Evolutionary conservation across 2,113 vertebrate species (phyloP).

Genomic region (Silurus meridionalis): DNA sequence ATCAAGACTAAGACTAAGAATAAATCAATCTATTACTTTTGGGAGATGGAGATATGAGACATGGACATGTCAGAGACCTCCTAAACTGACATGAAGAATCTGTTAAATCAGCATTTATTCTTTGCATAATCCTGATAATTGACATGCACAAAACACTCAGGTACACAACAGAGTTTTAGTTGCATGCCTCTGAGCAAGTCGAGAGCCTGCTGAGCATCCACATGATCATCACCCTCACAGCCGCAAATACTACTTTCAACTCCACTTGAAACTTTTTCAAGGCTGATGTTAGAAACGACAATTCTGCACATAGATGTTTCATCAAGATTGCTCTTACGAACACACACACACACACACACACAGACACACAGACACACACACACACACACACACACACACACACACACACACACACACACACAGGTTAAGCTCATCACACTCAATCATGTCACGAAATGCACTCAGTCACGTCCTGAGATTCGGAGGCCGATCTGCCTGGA

Average conservation of each 20-base stretch:
- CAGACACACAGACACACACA: neutral
- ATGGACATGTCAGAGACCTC: neutral
- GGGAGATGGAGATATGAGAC: too few relatives aligned
- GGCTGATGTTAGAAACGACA: neutral
- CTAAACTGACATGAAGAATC: neutral
- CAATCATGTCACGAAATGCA: constrained; percentile 13
- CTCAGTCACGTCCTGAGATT: constrained; percentile 25
- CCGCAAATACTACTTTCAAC: constrained; percentile 16
- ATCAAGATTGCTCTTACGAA: neutral
- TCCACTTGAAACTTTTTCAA: constrained; percentile 1
- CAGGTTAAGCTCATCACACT: constrained; percentile 4
- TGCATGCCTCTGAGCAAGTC: neutral
- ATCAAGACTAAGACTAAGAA: too few relatives aligned
- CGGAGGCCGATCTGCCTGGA: neutral
- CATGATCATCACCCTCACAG: neutral
- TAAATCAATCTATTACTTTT: too few relatives aligned
- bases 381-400: neutral
- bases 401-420: constrained; percentile 24
- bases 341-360: neutral
- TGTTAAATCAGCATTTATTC: neutral
- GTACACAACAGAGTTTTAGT: neutral
- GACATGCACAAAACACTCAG: neutral
- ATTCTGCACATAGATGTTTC: neutral
- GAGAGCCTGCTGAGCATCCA: neutral
- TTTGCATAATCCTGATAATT: neutral